Evolutionary conservation across 2,888 invertebrate genomes (phyloP), one percentile per base, ranked within the genome.

Genomic region (Drosophila anomalata): DNA sequence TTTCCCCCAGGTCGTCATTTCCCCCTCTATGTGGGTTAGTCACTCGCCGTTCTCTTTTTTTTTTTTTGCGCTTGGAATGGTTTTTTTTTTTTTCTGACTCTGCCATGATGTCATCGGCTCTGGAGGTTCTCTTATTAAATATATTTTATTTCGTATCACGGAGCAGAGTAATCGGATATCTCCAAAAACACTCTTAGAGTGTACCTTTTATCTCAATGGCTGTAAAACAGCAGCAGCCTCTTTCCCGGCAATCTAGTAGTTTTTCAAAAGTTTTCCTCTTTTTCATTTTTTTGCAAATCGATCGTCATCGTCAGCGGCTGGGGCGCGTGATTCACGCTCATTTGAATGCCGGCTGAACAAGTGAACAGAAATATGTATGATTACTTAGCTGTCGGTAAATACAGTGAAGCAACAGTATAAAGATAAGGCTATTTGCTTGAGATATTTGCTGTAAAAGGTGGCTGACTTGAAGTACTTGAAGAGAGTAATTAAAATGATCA

Each of bases 321-420:
- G 41, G 53, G 41, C 53, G 71, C 71, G 54, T 70, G 69, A 70
- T 61, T 70, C 69, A 70, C 42, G 26, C 17, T 51, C 44, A 60
- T 50, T 71, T 47, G 61, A 61, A 60, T 48, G 61, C 55, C 44
- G 22, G 24, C 42, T 24, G 24, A 36, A 22, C 46, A 47, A 47
- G 36, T 54, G 50, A 54, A 65, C 33, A 44, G 8, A 57, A 41
- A 39, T n/a, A 20, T 48, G 39, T 33, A 7, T 36, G 14, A 36
- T 36, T 36, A 36, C 24, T n/a, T 33, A 2, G 3, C 31, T 41
- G 51, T 33, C 12, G 22, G 57, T 46, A 20, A 33, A 36, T 12
- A 47, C 44, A 55, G 66, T 17, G 9, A 3, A 42, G 20, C 29
- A 29, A 29, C 22, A 1, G 29, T 26, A 12, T 6, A 24, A 11